Base-by-base conservation (phyloP, 2,113 vertebrate genomes). In the Oncorhynchus mykiss region DNA sequence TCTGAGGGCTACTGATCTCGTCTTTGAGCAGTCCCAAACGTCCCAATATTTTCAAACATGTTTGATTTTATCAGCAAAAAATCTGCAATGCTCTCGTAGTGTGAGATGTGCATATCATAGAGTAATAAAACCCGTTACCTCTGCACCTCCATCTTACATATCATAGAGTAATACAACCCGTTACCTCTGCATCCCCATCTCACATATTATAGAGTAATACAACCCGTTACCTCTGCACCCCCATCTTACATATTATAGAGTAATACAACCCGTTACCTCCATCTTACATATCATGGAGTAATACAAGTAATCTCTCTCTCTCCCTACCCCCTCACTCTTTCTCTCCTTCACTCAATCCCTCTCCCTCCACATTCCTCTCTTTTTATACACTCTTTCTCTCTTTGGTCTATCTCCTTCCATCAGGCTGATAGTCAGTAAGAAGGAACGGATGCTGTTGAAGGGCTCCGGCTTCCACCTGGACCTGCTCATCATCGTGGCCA, bases 381-480 rank as follows among this genome's bases (percentile, higher is more conserved):
- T 29, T 45, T 34, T 34, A 34, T 6, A 34, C 31, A 34, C 13
- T 14, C 12, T 69, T 2, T 12, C n/a, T 8, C 59, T 62, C 9
- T 62, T 5, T 62, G 7, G n/a, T 62, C n/a, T 11, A 3, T 62
- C n/a, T 16, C 59, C 59, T 24, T 48, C 5, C 22, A 0, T 24
- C 85, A 97, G 96, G 71, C 86, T 97, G 78, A 97, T 97, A 11
- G 96, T 98, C 84, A 96, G 96, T 84, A 98, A 97, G 91, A 98
- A 98, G 87, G 97, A 98, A 87, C 91, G 97, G 34, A 97, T 95
- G 96, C 88, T 99, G 84, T 93, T 94, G 74, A 99, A 99, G 84
- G 98, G 98, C 67, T 98, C 97, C 0, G 98, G 98, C 14, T 99
- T 99, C 90, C 98, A 99, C 80, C 91, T 99, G 1, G 98, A 99